Base-by-base conservation (phyloP, 64 coral and sea anemone species). In the Porites australiensis region DNA sequence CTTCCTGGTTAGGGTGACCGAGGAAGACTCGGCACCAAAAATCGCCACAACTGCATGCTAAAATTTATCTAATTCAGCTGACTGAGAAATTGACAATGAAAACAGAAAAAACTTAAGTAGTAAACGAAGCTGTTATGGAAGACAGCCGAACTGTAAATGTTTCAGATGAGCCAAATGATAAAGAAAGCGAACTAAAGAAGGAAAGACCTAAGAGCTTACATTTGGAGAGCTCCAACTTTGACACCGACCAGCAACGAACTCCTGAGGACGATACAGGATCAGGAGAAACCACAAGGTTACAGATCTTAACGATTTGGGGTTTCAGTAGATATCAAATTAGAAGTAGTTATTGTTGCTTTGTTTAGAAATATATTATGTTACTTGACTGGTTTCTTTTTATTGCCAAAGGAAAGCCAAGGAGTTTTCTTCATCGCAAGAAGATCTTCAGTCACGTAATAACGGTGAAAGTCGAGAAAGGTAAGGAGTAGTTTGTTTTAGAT, bases 371-470 rank as follows among this genome's bases (percentile, higher is more conserved):
- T 45, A 21, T 4, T 8, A 19, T 84, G 3, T 53, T 47, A 82
- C 8, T 82, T 82, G 37, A 10, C 23, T 46, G 9, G 44, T 84
- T 22, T 84, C 11, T 64, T 8, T 76, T 84, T 68, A 50, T 44
- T 9, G 18, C 10, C 16, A 21, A 11, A 84, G 81, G 63, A 84
- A 84, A 69, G 18, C 81, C 44, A 84, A 84, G 69, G 81, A 84
- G 62, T 65, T 68, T 51, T 84, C 81, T 51, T 84, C 81, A 16
- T 84, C 81, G 3, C 81, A 84, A 68, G 81, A 84, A 67, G 81
- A 84, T 69, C 44, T 84, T 45, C 45, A 46, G 1, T 4, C 54
- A 14, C 50, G 14, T 19, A 45, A 47, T 11, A 76, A 76, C 47
- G 44, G 44, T 76, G 73, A 76, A 19, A 13, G 49, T 46, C 54